These are phyloP conservation scores for Cepaea hortensis DNA, from an alignment of 2,888 invertebrate species.

Conservation along the genomic window DNA sequence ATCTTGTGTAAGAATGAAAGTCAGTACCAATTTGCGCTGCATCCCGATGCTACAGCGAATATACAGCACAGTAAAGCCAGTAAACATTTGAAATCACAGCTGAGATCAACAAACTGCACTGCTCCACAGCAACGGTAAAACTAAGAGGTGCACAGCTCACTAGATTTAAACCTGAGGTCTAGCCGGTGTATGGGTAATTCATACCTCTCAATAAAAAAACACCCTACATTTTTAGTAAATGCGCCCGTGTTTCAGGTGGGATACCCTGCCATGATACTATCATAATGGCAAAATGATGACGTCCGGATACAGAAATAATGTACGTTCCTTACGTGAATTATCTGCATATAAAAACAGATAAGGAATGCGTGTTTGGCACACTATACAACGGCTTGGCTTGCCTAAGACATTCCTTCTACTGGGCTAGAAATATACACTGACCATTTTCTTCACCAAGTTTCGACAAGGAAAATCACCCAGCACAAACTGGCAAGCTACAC, in stretches of 20 bases:
- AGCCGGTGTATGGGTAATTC: constrained; percentile 26
- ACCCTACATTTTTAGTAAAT: neutral
- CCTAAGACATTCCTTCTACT: neutral
- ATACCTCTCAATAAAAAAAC: neutral
- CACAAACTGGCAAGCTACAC: constrained; percentile 9
- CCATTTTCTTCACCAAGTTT: neutral
- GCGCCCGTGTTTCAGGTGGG: neutral
- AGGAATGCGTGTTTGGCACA: neutral
- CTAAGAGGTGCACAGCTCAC: constrained; percentile 22
- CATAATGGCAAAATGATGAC: neutral
- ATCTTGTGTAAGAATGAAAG: too few relatives aligned
- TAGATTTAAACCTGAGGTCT: constrained; percentile 28
- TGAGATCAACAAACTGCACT: constrained; percentile 1
- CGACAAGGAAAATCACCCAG: neutral
- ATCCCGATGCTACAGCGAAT: neutral
- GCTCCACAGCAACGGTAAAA: constrained; percentile 17
- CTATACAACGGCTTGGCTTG: neutral
- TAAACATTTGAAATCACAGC: neutral
- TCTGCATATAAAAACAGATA: neutral
- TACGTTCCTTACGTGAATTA: neutral
- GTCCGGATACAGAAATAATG: neutral
- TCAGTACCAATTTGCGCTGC: too few relatives aligned
- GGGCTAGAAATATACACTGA: neutral
- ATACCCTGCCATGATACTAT: neutral
- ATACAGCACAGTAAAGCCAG: neutral